A percentile compares a stretch with the other conserved stretches of the same genome.
phyloP scores from a whole-genome alignment of 2,888 invertebrate genomes.

The Amaurobius ferox region DNA sequence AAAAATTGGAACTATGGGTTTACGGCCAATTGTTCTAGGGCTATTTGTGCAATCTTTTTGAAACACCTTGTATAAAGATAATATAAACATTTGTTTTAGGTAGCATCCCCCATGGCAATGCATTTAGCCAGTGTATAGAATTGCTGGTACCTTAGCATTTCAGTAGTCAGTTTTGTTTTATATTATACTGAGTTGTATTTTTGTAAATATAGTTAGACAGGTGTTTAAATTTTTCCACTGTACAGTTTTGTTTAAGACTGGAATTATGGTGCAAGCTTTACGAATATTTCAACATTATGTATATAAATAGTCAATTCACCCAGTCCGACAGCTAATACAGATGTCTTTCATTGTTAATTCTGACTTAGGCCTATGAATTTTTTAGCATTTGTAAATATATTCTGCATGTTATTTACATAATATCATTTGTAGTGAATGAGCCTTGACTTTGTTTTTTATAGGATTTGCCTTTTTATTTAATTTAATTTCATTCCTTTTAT shows the following conservation, averaged over 20 bases:
- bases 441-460: background rate
- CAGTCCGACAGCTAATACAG: background rate
- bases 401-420: slow-evolving; percentile 11
- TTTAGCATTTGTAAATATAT: slow-evolving; percentile 2
- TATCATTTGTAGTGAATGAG: slow-evolving; percentile 7
- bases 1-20: too few relatives aligned
- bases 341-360: background rate
- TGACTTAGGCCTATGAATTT: background rate
- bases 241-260: background rate
- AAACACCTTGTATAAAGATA: too few relatives aligned
- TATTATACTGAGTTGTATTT: background rate
- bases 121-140: background rate
- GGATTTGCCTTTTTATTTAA: background rate
- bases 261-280: background rate
- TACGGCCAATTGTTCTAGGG: too few relatives aligned
- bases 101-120: too few relatives aligned
- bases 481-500: background rate
- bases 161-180: slow-evolving; percentile 8
- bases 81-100: too few relatives aligned
- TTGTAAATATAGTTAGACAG: slow-evolving; percentile 1
- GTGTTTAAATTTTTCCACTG: slow-evolving; percentile 11
- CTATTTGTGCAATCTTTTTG: too few relatives aligned
- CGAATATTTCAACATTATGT: background rate
- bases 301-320: background rate
- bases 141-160: background rate